Percentiles rank a stretch among this genome's conserved stretches.
Conservation (phyloP, 2,113 vertebrate species). For the Oncorhynchus masou region DNA sequence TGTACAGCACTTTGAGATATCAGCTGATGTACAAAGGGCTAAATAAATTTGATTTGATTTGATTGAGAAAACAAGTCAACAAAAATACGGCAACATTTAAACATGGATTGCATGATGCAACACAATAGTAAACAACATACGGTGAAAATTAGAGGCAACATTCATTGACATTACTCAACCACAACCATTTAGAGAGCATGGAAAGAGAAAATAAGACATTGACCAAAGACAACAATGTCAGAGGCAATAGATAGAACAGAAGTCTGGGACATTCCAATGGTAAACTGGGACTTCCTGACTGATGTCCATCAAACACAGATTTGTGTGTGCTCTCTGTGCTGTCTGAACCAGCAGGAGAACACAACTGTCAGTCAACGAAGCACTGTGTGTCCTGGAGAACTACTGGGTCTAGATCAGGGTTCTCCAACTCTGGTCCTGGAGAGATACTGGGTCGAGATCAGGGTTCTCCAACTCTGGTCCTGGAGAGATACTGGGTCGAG, state of each 20-base stretch:
- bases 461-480: no score
- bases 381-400: not conserved
- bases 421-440: no score
- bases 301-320: not conserved
- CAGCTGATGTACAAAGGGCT: no score
- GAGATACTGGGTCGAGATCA: no score
- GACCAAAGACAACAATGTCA: slow-evolving; percentile 15
- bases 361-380: slow-evolving; percentile 12
- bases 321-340: slow-evolving; percentile 2
- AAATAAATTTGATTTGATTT: no score
- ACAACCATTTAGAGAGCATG: not conserved
- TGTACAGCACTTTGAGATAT: no score
- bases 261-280: not conserved
- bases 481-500: no score
- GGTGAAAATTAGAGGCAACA: slow-evolving; percentile 20
- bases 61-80: slow-evolving; percentile 24
- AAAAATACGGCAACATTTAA: slow-evolving; percentile 42
- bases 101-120: slow-evolving; percentile 24
- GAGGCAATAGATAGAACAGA: not conserved
- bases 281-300: not conserved
- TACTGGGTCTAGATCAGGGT: no score
- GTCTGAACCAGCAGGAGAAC: slow-evolving; percentile 41
- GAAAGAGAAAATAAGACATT: not conserved
- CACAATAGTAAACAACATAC: slow-evolving; percentile 24
- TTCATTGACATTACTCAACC: slow-evolving; percentile 8